Evolutionary conservation across 2,797 vertebrate species (phyloP), one percentile per base, ranked within the genome.

Genomic region (Chaenodraco wilsoni): DNA sequence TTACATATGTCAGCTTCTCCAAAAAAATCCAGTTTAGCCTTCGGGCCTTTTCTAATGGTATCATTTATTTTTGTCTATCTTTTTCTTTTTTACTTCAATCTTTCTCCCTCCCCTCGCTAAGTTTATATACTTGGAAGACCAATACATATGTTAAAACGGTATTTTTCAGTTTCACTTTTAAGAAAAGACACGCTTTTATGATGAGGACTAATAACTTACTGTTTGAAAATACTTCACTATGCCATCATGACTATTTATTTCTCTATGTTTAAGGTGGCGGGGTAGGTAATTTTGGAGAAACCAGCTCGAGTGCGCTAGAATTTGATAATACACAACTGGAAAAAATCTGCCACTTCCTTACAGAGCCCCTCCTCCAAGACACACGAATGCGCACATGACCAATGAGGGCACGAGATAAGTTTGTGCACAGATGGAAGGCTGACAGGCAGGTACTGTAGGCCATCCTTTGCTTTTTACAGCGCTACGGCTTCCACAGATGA

Each of bases 31-130:
- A 2, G 48, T 50, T 58, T 14, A 51, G 16, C 51, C 37, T 65
- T 31, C 19, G 51, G 46, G n/a, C 66, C 10, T 51, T 69, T 52
- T 31, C 3, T 61, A 58, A 76, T 66, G 8, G 21, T 27, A 33
- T 73, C 67, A 31, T 23, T 60, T 68, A 9, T 77, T 69, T 74
- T 66, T 71, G 14, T 37, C 23, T 59, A 58, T 62, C 51, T 33
- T 68, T 40, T 55, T 66, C 43, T 54, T 50, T 44, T 12, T 16
- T 58, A 43, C 23, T 64, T 63, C 6, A 23, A 72, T 60, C 63
- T 14, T 14, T 33, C 19, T 27, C 3, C 71, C 48, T 48, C 61
- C 0, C 90, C 45, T 6, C 3, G 16, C 19, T 45, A 31, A 45
- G 31, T 19, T 37, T 23, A n/a, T 3, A 17, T 40, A 9, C 3